phyloP scores from a whole-genome alignment of 2,888 invertebrate species.

The Epistrophe grossulariae region DNA sequence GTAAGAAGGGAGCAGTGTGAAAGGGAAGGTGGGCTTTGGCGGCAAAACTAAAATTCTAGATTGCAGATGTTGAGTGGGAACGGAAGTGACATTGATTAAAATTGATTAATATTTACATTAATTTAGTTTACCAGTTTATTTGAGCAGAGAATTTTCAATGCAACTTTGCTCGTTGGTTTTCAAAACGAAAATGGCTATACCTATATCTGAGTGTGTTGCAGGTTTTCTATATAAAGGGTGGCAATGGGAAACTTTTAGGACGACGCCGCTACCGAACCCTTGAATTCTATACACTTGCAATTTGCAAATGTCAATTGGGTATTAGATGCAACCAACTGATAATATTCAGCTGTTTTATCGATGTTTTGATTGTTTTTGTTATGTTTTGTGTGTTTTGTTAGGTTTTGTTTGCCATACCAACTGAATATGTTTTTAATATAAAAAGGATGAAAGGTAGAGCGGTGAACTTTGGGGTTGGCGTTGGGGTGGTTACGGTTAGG shows the following conservation, averaged over 20 bases:
- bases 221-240: background rate
- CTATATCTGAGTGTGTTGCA: background rate
- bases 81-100: slow-evolving; percentile 74
- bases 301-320: slow-evolving; percentile 73
- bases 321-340: slow-evolving; percentile 69
- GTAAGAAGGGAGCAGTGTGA: background rate
- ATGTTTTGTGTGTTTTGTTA: slow-evolving; percentile 33
- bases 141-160: slow-evolving; percentile 63
- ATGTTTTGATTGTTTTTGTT: slow-evolving; percentile 69
- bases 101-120: slow-evolving; percentile 76
- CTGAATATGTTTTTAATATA: background rate
- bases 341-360: slow-evolving; percentile 67
- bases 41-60: slow-evolving; percentile 47
- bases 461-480: background rate
- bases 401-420: slow-evolving; percentile 28
- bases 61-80: slow-evolving; percentile 65
- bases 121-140: slow-evolving; percentile 75
- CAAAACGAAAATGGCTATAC: background rate
- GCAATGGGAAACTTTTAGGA: background rate
- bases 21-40: background rate
- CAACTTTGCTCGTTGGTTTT: slow-evolving; percentile 29
- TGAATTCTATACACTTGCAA: slow-evolving; percentile 49
- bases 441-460: background rate
- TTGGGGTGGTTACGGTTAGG: background rate
- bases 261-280: slow-evolving; percentile 16